Base-by-base conservation (phyloP, 2,888 invertebrate species). In the Heliconius erato region DNA sequence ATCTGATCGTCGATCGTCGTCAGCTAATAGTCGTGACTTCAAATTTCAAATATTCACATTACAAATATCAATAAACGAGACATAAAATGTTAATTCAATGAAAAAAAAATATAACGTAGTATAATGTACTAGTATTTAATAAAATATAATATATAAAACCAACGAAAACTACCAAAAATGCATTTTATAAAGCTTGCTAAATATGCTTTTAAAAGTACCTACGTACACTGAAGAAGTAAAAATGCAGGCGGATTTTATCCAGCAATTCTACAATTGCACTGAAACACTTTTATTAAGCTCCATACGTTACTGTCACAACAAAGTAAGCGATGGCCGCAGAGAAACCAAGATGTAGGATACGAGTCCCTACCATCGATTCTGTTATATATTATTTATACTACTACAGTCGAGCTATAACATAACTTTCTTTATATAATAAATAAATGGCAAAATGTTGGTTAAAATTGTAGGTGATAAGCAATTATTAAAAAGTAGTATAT, bases 211-310 rank as follows among this genome's bases (percentile, higher is more conserved):
- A 77, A 81, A 77, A 78, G 67, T 78, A 67, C 67, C 28, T 28
- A 67, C 28, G n/a, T 63, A 65, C 63, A 77, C 63, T 71, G 40
- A 77, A 80, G 71, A 67, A 82, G 59, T 79, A 82, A 71, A 82
- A 83, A 78, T 83, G 68, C 44, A 68, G 35, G 23, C 23, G 78
- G 67, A 83, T 78, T 83, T 83, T 80, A 72, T 65, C 77, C 80
- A 78, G 77, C 80, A 82, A 80, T 83, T 80, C 71, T 76, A 80
- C 82, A 86, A 87, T 83, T 81, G 77, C 80, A 79, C 84, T 81
- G 85, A 86, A 88, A 89, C 88, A 88, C 89, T 91, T 92, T 91
- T 91, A 92, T 91, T 90, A 89, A 89, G 87, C 87, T 86, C 86
- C 87, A 88, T 88, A 88, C 84, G 87, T 87, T 87, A 87, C 87